phyloP scores from a whole-genome alignment of 2,888 invertebrate genomes.

The Zygaena filipendulae region DNA sequence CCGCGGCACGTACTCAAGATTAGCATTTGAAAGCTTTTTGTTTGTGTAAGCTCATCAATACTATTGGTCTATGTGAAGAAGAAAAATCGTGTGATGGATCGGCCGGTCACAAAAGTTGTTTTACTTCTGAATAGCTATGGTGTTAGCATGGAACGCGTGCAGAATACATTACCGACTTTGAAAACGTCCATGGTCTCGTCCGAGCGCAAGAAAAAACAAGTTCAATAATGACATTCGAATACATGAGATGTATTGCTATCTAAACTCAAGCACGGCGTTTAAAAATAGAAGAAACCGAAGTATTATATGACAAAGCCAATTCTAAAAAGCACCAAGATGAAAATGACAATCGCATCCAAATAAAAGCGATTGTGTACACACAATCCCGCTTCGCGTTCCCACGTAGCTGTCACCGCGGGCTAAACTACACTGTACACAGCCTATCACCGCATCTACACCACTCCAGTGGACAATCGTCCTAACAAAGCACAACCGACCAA shows the following conservation, averaged over 20 bases:
- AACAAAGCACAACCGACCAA: constrained; percentile 58
- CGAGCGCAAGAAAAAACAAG: constrained; percentile 26
- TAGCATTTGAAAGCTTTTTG: constrained; percentile 63
- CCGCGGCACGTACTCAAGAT: constrained; percentile 53
- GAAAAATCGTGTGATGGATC: constrained; percentile 58
- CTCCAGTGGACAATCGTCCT: constrained; percentile 64
- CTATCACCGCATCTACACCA: constrained; percentile 62
- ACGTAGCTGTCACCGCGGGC: constrained; percentile 59
- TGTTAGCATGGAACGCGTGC: constrained; percentile 48
- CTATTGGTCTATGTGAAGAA: constrained; percentile 54
- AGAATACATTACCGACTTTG: constrained; percentile 48
- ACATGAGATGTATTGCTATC: too few relatives aligned
- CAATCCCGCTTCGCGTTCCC: constrained; percentile 51
- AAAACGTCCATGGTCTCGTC: constrained; percentile 23
- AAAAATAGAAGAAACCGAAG: too few relatives aligned
- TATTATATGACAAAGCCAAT: too few relatives aligned
- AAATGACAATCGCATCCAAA: constrained; percentile 39
- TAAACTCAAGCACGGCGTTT: too few relatives aligned
- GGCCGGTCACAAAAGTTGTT: constrained; percentile 51
- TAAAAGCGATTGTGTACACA: constrained; percentile 37
- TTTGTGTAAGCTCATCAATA: constrained; percentile 59
- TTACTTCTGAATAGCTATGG: constrained; percentile 54
- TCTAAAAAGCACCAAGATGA: constrained; percentile 22
- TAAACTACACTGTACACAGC: constrained; percentile 31
- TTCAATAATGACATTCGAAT: too few relatives aligned